Percentiles rank a stretch among this genome's conserved stretches.
phyloP scores from a whole-genome alignment of 2,888 invertebrate genomes.

The Chloroclysta siterata region DNA sequence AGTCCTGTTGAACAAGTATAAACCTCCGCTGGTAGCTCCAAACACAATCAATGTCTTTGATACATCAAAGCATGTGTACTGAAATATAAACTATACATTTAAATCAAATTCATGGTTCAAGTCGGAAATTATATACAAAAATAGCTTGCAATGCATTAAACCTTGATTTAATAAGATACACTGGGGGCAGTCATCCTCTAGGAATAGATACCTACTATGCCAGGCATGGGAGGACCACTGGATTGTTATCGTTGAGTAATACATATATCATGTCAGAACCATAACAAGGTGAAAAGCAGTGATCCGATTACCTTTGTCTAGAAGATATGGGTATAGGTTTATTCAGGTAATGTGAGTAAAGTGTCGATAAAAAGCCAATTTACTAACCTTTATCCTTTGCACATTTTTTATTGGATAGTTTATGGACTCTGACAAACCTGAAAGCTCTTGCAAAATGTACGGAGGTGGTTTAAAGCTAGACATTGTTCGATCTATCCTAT shows the following conservation, averaged over 20 bases:
- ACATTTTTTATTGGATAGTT: slow-evolving; percentile 87
- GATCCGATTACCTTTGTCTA: too few species aligned
- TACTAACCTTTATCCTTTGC: slow-evolving; percentile 89
- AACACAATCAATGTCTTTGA: slow-evolving; percentile 89
- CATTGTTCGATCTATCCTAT: slow-evolving; percentile 57
- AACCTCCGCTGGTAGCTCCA: slow-evolving; percentile 92
- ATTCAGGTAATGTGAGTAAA: neutral
- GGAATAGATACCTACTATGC: too few species aligned
- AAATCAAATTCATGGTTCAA: too few species aligned
- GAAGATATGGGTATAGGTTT: too few species aligned
- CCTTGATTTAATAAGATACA: too few species aligned
- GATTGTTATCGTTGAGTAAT: too few species aligned
- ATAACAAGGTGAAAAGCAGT: too few species aligned
- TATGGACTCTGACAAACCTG: slow-evolving; percentile 85
- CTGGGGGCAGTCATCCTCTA: too few species aligned
- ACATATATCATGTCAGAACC: too few species aligned
- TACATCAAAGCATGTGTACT: slow-evolving; percentile 91
- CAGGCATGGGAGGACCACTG: too few species aligned
- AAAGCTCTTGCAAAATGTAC: slow-evolving; percentile 83
- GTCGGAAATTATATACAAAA: too few species aligned
- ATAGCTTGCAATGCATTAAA: too few species aligned
- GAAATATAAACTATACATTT: slow-evolving; percentile 47
- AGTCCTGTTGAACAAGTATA: slow-evolving; percentile 90
- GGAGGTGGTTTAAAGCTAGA: slow-evolving; percentile 66
- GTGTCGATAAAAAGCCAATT: slow-evolving; percentile 58